Evolutionary conservation across 2,888 invertebrate genomes (phyloP), one percentile per base, ranked within the genome.

Genomic region (Timandra comae): DNA sequence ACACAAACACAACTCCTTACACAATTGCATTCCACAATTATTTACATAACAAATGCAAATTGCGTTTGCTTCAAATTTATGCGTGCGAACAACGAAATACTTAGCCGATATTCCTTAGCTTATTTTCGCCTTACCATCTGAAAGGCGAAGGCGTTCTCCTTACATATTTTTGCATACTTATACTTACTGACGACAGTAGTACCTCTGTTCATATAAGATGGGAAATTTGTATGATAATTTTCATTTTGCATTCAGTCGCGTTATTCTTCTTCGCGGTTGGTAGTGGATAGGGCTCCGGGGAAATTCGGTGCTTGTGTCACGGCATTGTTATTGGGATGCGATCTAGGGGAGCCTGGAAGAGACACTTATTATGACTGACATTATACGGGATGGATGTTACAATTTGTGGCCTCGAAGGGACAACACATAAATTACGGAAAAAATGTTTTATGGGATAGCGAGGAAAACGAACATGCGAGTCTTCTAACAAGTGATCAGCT

Each of bases 141-240:
- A 70, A 71, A 66, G 60, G 60, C 66, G 69, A 69, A 70, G 63
- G 60, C 66, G 67, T 43, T 50, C 63, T 52, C 53, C 61, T 73
- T 71, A 71, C 75, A 81, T 81, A 81, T 80, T 80, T 80, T 81
- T 77, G 79, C 79, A 79, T 80, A 76, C 75, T 76, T 75, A 69
- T 67, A 61, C 56, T 56, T 63, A 41, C 63, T 70, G 11, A 7
- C 3, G 16, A 77, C 77, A 75, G 72, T 72, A 67, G 70, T 70
- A 63, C 65, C 65, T 58, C 57, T 64, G 70, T 72, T 79, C 75
- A 77, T 78, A 79, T 74, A 77, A 77, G 76, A 76, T 71, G 70
- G 69, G 55, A 67, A 77, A 81, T 84, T 84, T 80, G 80, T 84
- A 82, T 82, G 82, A 81, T 82, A 84, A 84, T 82, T 81, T 82